These are phyloP conservation scores for Mungos mungo DNA, from an alignment of 2,113 vertebrate genomes.

Conservation along the genomic window DNA sequence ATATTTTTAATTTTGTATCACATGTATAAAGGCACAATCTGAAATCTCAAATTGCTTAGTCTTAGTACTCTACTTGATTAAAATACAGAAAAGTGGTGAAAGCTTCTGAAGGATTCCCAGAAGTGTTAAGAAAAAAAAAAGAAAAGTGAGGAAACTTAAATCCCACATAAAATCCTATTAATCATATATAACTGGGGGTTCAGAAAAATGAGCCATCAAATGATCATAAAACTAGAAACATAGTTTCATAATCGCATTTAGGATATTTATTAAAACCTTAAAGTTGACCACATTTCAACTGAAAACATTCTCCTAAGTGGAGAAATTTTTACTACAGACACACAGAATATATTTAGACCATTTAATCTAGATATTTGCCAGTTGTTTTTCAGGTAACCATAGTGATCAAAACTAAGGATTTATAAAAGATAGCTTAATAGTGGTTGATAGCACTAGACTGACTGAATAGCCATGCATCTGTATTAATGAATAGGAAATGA, in stretches of 20 bases:
- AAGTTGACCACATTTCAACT: neutral
- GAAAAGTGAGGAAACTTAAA: slow-evolving; percentile 66
- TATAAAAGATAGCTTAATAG: slow-evolving; percentile 25
- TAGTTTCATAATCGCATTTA: slow-evolving; percentile 22
- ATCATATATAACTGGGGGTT: slow-evolving; percentile 36
- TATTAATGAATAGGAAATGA: slow-evolving; percentile 24
- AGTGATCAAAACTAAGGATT: slow-evolving; percentile 25
- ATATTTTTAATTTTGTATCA: slow-evolving; percentile 3
- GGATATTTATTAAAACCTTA: slow-evolving; percentile 57
- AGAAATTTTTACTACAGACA: neutral
- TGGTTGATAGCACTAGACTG: neutral
- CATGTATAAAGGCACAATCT: slow-evolving; percentile 13
- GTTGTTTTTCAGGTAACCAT: slow-evolving; percentile 26
- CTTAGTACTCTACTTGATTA: slow-evolving; percentile 24
- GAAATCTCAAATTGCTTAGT: slow-evolving; percentile 68
- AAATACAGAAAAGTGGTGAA: slow-evolving; percentile 53
- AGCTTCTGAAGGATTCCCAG: slow-evolving; percentile 55
- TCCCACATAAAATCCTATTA: slow-evolving; percentile 51
- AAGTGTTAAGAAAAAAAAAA: slow-evolving; percentile 65
- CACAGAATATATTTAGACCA: slow-evolving; percentile 26
- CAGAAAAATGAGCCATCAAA: slow-evolving; percentile 67
- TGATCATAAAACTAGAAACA: neutral
- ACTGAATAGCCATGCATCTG: neutral
- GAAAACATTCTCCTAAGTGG: neutral
- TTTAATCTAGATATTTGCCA: slow-evolving; percentile 33